Conservation (phyloP, 1,140 invertebrate species). For the Thaumetopoea pityocampa region DNA sequence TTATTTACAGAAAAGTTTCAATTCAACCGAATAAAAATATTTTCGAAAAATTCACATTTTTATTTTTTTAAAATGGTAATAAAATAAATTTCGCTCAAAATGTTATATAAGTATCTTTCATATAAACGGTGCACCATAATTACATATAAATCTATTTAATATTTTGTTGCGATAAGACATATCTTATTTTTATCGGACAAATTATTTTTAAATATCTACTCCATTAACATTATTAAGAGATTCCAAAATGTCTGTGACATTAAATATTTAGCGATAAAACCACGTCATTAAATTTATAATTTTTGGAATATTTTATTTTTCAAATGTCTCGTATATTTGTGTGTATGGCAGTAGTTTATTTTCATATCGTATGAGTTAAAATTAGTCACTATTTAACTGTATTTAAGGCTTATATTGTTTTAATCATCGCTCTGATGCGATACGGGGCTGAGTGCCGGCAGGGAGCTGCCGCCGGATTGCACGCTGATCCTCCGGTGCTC, state of each 20-base stretch:
- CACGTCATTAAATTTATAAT: slow-evolving; percentile 13
- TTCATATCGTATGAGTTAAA: slow-evolving; percentile 22
- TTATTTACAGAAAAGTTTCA: slow-evolving; percentile 62
- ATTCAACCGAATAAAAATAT: slow-evolving; percentile 12
- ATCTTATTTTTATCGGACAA: slow-evolving; percentile 48
- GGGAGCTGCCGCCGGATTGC: slow-evolving; percentile 70
- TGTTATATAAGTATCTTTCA: slow-evolving; percentile 35
- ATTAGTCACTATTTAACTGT: slow-evolving; percentile 23
- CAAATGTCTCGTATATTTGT: slow-evolving; percentile 14
- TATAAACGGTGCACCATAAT: slow-evolving; percentile 62
- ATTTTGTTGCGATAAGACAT: slow-evolving; percentile 51
- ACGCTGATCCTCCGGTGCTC: slow-evolving; percentile 77
- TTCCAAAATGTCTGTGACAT: slow-evolving; percentile 22
- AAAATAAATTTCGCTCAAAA: slow-evolving; percentile 30
- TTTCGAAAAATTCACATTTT: slow-evolving; percentile 19
- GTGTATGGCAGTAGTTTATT: slow-evolving; percentile 29
- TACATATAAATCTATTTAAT: slow-evolving; percentile 49
- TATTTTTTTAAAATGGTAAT: slow-evolving; percentile 32
- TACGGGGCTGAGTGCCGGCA: slow-evolving; percentile 69
- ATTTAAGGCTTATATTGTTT: slow-evolving; percentile 30
- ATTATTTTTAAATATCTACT: slow-evolving; percentile 37
- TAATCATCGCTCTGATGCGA: slow-evolving; percentile 73
- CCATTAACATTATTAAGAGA: slow-evolving; percentile 33
- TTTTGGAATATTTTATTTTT: slow-evolving; percentile 21
- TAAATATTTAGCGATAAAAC: slow-evolving; percentile 26